Conservation (phyloP, 2,888 invertebrate genomes). For the Pheosia tremula region DNA sequence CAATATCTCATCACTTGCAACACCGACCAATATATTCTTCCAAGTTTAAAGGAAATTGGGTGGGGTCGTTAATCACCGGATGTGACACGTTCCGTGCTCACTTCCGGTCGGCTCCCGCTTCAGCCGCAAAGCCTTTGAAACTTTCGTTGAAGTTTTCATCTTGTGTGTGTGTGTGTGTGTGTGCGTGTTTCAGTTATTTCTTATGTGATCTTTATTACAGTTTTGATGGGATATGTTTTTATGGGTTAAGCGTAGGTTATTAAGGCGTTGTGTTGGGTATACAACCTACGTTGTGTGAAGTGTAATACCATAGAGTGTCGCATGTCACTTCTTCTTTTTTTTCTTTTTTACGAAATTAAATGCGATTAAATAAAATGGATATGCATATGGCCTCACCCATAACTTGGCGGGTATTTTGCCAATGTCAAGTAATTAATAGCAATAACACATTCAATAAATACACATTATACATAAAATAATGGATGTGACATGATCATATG, state of each 20-base stretch:
- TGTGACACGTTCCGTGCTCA: constrained; percentile 56
- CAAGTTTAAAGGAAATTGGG: constrained; percentile 72
- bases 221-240: constrained; percentile 16
- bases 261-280: neutral
- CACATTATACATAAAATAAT: too few relatives aligned
- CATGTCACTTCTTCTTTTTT: too few relatives aligned
- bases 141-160: constrained; percentile 30
- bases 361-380: too few relatives aligned
- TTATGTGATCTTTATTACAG: constrained; percentile 43
- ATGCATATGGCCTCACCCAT: too few relatives aligned
- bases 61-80: constrained; percentile 72
- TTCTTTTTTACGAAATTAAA: too few relatives aligned
- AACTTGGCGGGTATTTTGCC: too few relatives aligned
- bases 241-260: constrained; percentile 1
- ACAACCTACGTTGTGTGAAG: too few relatives aligned
- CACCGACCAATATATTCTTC: constrained; percentile 56
- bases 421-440: too few relatives aligned
- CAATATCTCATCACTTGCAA: constrained; percentile 28
- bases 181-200: neutral
- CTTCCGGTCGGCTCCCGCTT: constrained; percentile 49
- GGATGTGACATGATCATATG: too few relatives aligned
- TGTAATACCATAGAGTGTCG: too few relatives aligned
- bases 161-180: constrained; percentile 3
- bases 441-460: too few relatives aligned
- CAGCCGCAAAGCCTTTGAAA: constrained; percentile 28